Base-by-base conservation (phyloP, 2,113 vertebrate species). In the Dromaius novaehollandiae region DNA sequence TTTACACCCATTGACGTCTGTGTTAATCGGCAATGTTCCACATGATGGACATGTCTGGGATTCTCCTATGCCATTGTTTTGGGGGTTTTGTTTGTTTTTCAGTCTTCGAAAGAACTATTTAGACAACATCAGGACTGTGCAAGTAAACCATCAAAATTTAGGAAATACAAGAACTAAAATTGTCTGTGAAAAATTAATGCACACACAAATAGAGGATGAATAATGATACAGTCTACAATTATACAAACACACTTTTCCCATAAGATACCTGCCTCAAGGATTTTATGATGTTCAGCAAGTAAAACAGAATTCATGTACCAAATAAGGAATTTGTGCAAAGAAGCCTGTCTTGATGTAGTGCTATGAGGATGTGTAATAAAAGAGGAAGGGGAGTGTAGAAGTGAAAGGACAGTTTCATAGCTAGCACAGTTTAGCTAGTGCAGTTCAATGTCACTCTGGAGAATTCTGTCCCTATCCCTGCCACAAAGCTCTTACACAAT, bases 261-360 rank as follows among this genome's bases (percentile, higher is more conserved):
- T 75, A 96, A 93, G 92, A 66, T 86, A 91, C 70, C 63, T 96
- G 88, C 88, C 89, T 96, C 88, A 36, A 82, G 70, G 82, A 97
- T 91, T 96, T 96, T 93, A 96, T 32, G 56, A 93, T 82, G 63
- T 58, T 96, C 94, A 94, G 61, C 58, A 89, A 82, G 63, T 85
- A 88, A 93, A 96, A 51, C 66, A 89, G 75, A 96, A 91, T 94
- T 94, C 93, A 95, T 85, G 58, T 70, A 94, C 87, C 78, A 96
- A 89, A 88, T 89, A 91, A 93, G 53, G 66, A 85, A 79, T 93
- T 94, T 94, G 78, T 85, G 78, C 84, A 93, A 13, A 91, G 94
- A 91, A 88, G 70, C 48, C 48, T 94, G 61, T 82, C 78, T 92
- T 94, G 65, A 91, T 79, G 25, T 38, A 89, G 87, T 15, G 11